These are phyloP conservation scores for Drosophila mimica DNA, from an alignment of 2,888 invertebrate species.

Conservation along the genomic window DNA sequence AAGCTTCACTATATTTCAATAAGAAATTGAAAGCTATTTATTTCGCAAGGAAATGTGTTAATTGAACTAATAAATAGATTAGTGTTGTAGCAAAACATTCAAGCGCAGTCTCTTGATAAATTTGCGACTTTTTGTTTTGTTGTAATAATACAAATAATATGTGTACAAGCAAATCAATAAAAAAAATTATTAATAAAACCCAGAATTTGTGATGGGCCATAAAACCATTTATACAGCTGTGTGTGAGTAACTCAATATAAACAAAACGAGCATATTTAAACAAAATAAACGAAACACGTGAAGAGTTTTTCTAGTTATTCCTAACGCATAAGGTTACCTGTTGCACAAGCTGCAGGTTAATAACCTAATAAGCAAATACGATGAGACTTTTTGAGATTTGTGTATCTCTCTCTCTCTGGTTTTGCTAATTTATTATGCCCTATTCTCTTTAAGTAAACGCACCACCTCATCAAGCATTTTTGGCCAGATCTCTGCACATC, in stretches of 20 bases:
- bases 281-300: constrained; percentile 6
- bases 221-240: constrained; percentile 9
- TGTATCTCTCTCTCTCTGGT: not conserved
- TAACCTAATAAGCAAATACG: constrained; percentile 37
- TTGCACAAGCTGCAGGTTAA: constrained; percentile 40
- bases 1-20: not conserved
- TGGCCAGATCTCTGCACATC: constrained; percentile 21
- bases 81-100: constrained; percentile 1
- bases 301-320: constrained; percentile 6
- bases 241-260: not conserved
- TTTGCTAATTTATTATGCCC: constrained; percentile 10
- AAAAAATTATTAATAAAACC: not conserved
- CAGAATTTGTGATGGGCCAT: not conserved
- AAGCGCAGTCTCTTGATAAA: constrained; percentile 20
- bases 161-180: constrained; percentile 22
- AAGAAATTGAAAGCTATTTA: constrained; percentile 2
- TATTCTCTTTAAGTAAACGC: constrained; percentile 6
- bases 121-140: constrained; percentile 8
- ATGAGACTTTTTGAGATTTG: constrained; percentile 6
- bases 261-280: constrained; percentile 10
- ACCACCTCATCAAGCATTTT: constrained; percentile 2
- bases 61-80: constrained; percentile 19
- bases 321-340: constrained; percentile 8
- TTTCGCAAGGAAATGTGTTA: not conserved
- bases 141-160: constrained; percentile 5